These are phyloP conservation scores for Engraulis encrasicolus DNA, from an alignment of 2,113 vertebrate species.

Conservation along the genomic window DNA sequence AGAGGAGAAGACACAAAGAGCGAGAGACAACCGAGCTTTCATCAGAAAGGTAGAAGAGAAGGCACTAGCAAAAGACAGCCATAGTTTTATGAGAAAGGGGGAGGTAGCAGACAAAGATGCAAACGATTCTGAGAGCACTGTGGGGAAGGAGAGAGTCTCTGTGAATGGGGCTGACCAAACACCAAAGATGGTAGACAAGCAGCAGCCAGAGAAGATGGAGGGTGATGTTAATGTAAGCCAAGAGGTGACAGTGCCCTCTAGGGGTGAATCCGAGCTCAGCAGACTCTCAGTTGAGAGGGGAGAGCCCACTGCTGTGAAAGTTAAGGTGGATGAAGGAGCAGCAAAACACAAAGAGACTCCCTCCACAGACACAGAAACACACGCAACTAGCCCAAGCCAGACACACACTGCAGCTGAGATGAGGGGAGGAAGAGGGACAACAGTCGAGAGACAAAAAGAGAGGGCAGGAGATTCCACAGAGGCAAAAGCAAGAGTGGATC, in stretches of 20 bases:
- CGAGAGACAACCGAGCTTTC: not conserved
- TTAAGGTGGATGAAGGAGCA: conserved; percentile 2
- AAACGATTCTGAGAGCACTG: not conserved
- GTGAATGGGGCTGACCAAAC: not conserved
- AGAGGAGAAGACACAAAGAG: not conserved
- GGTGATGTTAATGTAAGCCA: not conserved
- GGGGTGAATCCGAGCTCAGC: not conserved
- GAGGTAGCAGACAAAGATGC: not conserved
- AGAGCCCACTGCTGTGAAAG: conserved; percentile 33
- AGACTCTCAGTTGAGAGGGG: not conserved
- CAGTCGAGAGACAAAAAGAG: conserved; percentile 38
- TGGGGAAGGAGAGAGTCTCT: not conserved
- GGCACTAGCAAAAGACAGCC: not conserved
- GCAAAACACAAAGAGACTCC: too few relatives aligned
- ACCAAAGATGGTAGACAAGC: not conserved
- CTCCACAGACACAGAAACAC: too few relatives aligned
- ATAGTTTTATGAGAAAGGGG: not conserved
- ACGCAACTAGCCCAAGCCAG: not conserved
- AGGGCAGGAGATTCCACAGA: not conserved
- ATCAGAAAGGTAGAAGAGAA: not conserved
- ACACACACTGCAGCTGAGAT: not conserved
- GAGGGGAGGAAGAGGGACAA: conserved; percentile 1
- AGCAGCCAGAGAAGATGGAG: conserved; percentile 15
- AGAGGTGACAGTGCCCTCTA: not conserved
- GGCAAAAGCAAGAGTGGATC: not conserved